These are phyloP conservation scores for Pristionchus pacificus DNA, from an alignment of 1,140 invertebrate genomes.

Conservation along the genomic window DNA sequence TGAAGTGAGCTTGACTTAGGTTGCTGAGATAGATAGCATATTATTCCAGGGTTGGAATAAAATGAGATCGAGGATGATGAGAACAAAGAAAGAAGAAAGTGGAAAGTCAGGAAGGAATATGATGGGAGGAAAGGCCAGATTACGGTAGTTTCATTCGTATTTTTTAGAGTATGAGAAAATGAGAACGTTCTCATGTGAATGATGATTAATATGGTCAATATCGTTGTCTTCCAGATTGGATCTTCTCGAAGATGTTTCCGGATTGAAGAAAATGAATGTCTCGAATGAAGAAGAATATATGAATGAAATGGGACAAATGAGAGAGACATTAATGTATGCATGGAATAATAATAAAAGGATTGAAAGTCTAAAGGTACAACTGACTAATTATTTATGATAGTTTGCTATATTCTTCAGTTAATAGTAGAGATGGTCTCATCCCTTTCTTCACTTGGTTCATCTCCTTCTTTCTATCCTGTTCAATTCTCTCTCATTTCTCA, in stretches of 20 bases:
- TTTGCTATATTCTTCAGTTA: background rate
- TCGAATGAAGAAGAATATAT: no score
- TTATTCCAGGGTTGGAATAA: no score
- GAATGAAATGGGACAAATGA: no score
- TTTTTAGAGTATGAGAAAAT: no score
- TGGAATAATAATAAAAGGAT: background rate
- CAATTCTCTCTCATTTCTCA: background rate
- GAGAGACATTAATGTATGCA: background rate
- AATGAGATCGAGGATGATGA: no score
- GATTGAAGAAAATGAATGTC: background rate
- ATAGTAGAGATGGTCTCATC: background rate
- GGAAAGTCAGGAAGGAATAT: background rate
- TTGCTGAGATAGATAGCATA: no score
- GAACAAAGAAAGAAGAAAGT: background rate
- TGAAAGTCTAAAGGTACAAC: background rate
- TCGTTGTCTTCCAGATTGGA: no score
- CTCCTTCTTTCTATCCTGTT: background rate
- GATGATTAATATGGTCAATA: no score
- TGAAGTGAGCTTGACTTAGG: no score
- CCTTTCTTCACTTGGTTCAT: background rate
- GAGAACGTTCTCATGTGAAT: no score
- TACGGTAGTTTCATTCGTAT: no score
- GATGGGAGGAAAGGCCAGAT: background rate
- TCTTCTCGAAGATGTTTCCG: background rate
- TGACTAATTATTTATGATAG: background rate